These are phyloP conservation scores for Drosophila aff. DNA, from an alignment of 1,140 invertebrate species.

Conservation along the genomic window DNA sequence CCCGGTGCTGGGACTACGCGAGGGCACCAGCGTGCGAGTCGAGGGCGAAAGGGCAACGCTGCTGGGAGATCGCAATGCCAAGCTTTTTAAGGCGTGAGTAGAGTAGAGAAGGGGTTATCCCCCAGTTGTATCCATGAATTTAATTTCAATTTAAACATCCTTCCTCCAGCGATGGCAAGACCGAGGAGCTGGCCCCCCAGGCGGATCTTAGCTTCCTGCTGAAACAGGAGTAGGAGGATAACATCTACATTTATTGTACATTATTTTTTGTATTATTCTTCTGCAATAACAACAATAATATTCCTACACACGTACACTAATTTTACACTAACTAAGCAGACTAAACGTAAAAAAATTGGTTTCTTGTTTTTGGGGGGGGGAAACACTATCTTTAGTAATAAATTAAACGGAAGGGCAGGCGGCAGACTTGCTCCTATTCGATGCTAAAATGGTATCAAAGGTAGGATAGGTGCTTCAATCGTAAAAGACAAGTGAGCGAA, in stretches of 20 bases:
- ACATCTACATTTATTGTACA: conserved; percentile 41
- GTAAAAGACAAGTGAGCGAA: not conserved
- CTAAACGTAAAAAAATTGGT: conserved; percentile 28
- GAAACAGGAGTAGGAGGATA: conserved; percentile 15
- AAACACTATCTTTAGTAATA: conserved; percentile 26
- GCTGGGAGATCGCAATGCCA: conserved; percentile 88
- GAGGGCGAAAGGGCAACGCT: conserved; percentile 87
- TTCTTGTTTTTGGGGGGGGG: not conserved
- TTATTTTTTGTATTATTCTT: conserved; percentile 49
- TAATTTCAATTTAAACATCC: conserved; percentile 29
- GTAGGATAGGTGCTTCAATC: not conserved
- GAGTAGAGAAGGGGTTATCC: not conserved
- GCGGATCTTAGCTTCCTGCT: conserved; percentile 88
- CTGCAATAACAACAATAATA: conserved; percentile 49
- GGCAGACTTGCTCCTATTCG: conserved; percentile 66
- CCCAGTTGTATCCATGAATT: too few species aligned
- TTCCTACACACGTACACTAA: conserved; percentile 25
- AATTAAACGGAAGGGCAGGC: conserved; percentile 37
- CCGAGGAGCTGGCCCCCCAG: conserved; percentile 86
- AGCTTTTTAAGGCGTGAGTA: conserved; percentile 89
- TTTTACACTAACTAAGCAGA: conserved; percentile 9
- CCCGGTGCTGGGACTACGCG: conserved; percentile 89
- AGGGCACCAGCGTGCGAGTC: conserved; percentile 89
- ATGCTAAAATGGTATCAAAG: conserved; percentile 33
- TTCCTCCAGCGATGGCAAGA: conserved; percentile 86